Base-by-base conservation (phyloP, 2,113 vertebrate genomes). In the Charadrius vociferus region DNA sequence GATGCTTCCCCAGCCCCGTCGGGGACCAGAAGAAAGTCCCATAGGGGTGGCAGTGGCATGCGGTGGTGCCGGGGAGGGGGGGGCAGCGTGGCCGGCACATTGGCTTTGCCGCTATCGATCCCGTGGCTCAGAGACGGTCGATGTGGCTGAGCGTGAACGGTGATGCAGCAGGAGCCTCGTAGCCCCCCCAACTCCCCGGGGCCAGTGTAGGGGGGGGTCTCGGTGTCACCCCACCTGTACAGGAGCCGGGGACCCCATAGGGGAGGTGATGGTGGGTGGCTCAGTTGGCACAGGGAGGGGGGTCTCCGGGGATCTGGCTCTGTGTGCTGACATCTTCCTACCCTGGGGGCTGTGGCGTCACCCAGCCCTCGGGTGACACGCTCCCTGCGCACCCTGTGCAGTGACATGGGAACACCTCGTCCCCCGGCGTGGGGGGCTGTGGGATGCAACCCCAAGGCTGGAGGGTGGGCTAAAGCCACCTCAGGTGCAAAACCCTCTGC, bases 211-310 rank as follows among this genome's bases (percentile, higher is more conserved):
- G n/a, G 32, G 19, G 50, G 55, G 11, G n/a, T n/a, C 14, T 37
- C 1, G 7, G 43, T 24, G 56, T 39, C 79, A 55, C 50, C 86
- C 27, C 27, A 7, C 10, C 6, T 10, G 1, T 9, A 16, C 1
- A 1, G 49, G 29, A 62, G 55, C 14, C 0, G 14, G n/a, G 43
- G 6, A 49, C 12, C 17, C 17, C 18, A 1, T 4, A 4, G 6
- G 17, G 21, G n/a, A 36, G 50, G 45, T 20, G 37, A 20, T 1
- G 58, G 24, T 17, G 1, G 70, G 62, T 21, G 49, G 3, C 10
- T 39, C 3, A 23, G 53, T 17, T 63, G 68, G n/a, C 56, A 12
- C 1, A 3, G 5, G 16, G 12, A 4, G 16, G 10, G 52, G 19
- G 1, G 37, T 18, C 26, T 20, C 5, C 12, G 47, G 36, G 45